A percentile compares a stretch with the other conserved stretches of the same genome.
Evolutionary conservation across 2,797 vertebrate genomes (phyloP).

Genomic region (Macrochelys suwanniensis): DNA sequence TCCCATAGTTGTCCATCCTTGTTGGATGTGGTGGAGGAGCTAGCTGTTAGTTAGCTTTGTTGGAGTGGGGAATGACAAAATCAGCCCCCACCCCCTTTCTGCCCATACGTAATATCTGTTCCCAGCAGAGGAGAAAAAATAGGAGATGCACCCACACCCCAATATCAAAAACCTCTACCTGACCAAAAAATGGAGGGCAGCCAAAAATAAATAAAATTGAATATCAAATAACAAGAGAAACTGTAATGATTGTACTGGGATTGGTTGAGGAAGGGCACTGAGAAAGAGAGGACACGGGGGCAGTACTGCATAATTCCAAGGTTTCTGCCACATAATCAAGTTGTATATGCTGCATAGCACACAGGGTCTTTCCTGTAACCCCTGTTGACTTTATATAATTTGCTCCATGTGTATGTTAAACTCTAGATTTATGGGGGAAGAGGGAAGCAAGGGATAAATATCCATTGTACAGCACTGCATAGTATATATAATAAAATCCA

Average conservation of each 20-base stretch:
- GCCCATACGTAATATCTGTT: not conserved
- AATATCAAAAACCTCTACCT: not conserved
- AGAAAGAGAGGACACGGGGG: not conserved
- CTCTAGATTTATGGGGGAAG: conserved; percentile 45
- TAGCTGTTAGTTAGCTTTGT: not conserved
- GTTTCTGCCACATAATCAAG: not conserved
- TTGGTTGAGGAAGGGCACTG: not conserved
- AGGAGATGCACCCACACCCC: not conserved
- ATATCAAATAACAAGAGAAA: not conserved
- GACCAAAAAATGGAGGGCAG: not conserved
- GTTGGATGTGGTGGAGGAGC: not conserved
- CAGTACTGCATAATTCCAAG: not conserved
- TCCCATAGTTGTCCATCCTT: not conserved
- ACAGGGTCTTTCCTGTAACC: not conserved
- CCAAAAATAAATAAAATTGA: not conserved
- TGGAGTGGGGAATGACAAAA: not conserved
- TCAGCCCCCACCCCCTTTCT: not conserved
- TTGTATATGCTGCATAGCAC: not conserved
- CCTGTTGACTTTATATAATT: conserved; percentile 34
- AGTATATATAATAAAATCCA: conserved; percentile 64
- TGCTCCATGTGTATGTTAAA: conserved; percentile 68
- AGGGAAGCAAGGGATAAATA: conserved; percentile 58
- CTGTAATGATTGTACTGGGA: not conserved
- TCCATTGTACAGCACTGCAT: conserved; percentile 52
- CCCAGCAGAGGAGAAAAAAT: not conserved